Conservation (phyloP, 2,888 invertebrate species). For the Synanthedon vespiformis region DNA sequence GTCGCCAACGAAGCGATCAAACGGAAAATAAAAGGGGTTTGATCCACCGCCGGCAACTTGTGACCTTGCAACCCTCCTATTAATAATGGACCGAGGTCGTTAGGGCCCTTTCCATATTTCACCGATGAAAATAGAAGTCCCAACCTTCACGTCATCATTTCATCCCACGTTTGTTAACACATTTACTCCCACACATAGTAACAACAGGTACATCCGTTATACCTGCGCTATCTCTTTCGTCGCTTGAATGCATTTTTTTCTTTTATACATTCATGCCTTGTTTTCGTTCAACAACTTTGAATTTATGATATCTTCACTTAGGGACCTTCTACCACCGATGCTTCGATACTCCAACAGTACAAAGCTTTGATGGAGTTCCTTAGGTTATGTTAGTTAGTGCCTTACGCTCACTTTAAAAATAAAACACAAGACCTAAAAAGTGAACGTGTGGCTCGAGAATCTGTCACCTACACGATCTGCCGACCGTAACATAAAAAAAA, state of each 20-base stretch:
- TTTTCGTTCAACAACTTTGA: too few relatives aligned
- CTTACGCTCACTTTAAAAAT: too few relatives aligned
- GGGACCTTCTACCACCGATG: too few relatives aligned
- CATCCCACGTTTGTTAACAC: conserved; percentile 29
- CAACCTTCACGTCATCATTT: not conserved
- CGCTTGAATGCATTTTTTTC: conserved; percentile 25
- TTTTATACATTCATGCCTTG: conserved; percentile 5
- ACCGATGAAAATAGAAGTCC: not conserved
- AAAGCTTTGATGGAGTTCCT: too few relatives aligned
- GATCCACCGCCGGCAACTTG: not conserved
- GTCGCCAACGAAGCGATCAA: conserved; percentile 33
- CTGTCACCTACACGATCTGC: too few relatives aligned
- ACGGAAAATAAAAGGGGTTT: conserved; percentile 47
- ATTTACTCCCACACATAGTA: conserved; percentile 17
- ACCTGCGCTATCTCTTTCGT: conserved; percentile 38
- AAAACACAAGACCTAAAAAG: too few relatives aligned
- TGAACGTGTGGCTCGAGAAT: too few relatives aligned
- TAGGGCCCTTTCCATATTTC: not conserved
- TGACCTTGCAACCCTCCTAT: conserved; percentile 12
- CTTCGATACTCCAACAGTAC: too few relatives aligned
- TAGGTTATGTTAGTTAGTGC: too few relatives aligned
- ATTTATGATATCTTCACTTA: too few relatives aligned
- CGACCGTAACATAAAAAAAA: too few relatives aligned
- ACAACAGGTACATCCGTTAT: conserved; percentile 27
- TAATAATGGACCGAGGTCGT: conserved; percentile 22